phyloP scores from a whole-genome alignment of 2,888 invertebrate species.

The Halocaridina rubra region DNA sequence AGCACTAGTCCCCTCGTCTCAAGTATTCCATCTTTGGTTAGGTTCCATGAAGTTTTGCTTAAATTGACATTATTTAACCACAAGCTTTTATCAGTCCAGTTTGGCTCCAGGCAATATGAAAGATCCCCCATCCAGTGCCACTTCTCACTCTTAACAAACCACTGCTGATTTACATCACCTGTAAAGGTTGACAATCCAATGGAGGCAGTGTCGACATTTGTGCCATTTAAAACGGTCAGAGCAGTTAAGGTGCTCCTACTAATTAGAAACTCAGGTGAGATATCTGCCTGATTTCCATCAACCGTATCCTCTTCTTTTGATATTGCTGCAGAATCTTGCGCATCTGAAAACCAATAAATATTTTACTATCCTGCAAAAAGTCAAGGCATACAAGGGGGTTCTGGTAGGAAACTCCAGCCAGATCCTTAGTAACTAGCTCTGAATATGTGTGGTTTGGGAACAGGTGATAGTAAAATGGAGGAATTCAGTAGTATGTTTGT shows the following conservation, averaged over 20 bases:
- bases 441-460: too few species aligned
- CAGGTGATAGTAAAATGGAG: too few species aligned
- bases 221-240: slow-evolving; percentile 25
- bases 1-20: neutral
- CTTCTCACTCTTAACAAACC: neutral
- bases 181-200: slow-evolving; percentile 3
- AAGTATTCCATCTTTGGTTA: neutral
- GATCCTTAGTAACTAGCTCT: too few species aligned
- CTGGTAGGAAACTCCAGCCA: too few species aligned
- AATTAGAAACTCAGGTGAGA: slow-evolving; percentile 24
- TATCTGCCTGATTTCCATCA: too few species aligned
- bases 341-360: too few species aligned
- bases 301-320: neutral
- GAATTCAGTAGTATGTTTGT: too few species aligned
- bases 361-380: too few species aligned
- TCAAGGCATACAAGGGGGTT: too few species aligned
- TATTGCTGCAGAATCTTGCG: too few species aligned
- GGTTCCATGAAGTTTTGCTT: neutral
- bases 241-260: slow-evolving; percentile 23
- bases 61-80: neutral
- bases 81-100: neutral
- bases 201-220: neutral
- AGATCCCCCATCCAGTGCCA: slow-evolving; percentile 23
- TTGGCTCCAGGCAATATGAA: slow-evolving; percentile 1
- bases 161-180: slow-evolving; percentile 18